Evolutionary conservation across 2,888 invertebrate genomes (phyloP), one percentile per base, ranked within the genome.

Genomic region (Pedicia rivosa): DNA sequence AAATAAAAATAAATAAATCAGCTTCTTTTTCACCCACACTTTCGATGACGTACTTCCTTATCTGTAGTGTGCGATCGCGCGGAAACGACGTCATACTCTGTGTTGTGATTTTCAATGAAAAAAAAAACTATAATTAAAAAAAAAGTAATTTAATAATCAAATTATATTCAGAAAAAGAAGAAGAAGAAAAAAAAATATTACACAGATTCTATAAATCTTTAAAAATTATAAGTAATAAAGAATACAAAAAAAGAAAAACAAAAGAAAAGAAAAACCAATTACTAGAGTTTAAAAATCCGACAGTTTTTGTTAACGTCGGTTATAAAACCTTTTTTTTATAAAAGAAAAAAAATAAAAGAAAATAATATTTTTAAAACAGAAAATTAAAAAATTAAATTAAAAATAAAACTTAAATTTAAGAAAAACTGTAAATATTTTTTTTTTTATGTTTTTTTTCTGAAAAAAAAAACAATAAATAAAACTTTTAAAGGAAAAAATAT

Each of bases 101-200:
- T 42, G 41, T 42, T 42, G 41, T 42, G 41, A 42, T 42, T 42
- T 42, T 39, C 36, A 37, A 28, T 35, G 37, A 22, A 39, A 32
- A 30, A 36, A 19, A 30, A 27, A 17, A 36, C 32, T 26, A 35
- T 31, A 30, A 35, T 4, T 22, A 33, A 24, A 33, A 14, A 33
- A 33, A 17, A 32, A 32, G 13, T 32, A 10, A 32, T 20, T 20
- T 9, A 33, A 22, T 24, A 33, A 33, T 22, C 22, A 33, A 17
- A 17, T 30, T 30, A 30, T 30, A n/a, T 30, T 30, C 30, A 17
- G 19, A 17, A n/a, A n/a, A n/a, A n/a, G n/a, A 17, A 17, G 19
- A 17, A 17, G 16, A 17, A 12, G 13, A 10, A 29, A 30, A 30
- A n/a, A 30, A 24, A 24, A 24, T 24, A 30, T 19, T 30, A 16